A percentile compares a stretch with the other conserved stretches of the same genome.
phyloP scores from a whole-genome alignment of 2,888 invertebrate genomes.

The Petrophora chlorosata region DNA sequence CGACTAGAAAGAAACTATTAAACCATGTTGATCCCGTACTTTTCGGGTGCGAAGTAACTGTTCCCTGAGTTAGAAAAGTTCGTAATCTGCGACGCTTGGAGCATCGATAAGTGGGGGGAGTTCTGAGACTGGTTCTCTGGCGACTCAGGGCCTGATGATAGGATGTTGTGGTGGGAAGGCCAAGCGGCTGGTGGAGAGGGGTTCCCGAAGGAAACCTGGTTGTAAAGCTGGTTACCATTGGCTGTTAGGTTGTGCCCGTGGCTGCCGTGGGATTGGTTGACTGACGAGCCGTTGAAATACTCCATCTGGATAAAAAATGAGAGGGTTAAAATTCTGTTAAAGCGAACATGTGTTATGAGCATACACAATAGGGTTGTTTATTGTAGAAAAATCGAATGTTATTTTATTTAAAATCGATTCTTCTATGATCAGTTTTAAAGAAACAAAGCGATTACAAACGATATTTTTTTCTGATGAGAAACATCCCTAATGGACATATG shows the following conservation, averaged over 20 bases:
- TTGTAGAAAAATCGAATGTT: too few species aligned
- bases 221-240: conserved; percentile 78
- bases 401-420: too few species aligned
- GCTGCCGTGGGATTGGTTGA: conserved; percentile 73
- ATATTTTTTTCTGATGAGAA: too few species aligned
- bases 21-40: conserved; percentile 82
- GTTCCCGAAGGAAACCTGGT: conserved; percentile 79
- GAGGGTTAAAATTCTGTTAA: too few species aligned
- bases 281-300: conserved; percentile 77
- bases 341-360: too few species aligned
- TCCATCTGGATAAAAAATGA: conserved; percentile 83
- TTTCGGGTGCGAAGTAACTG: conserved; percentile 80
- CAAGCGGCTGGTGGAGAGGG: conserved; percentile 76
- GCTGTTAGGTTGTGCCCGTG: conserved; percentile 74
- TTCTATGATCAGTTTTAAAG: too few species aligned
- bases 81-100: conserved; percentile 78
- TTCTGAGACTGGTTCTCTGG: conserved; percentile 77
- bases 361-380: too few species aligned
- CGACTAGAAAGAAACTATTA: conserved; percentile 58
- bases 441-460: too few species aligned
- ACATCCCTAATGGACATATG: too few species aligned
- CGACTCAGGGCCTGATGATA: conserved; percentile 73
- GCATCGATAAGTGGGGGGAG: conserved; percentile 75
- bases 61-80: conserved; percentile 80
- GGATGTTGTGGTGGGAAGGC: conserved; percentile 77